Evolutionary conservation across 2,888 invertebrate species (phyloP).

Genomic region (Philereme transversata): DNA sequence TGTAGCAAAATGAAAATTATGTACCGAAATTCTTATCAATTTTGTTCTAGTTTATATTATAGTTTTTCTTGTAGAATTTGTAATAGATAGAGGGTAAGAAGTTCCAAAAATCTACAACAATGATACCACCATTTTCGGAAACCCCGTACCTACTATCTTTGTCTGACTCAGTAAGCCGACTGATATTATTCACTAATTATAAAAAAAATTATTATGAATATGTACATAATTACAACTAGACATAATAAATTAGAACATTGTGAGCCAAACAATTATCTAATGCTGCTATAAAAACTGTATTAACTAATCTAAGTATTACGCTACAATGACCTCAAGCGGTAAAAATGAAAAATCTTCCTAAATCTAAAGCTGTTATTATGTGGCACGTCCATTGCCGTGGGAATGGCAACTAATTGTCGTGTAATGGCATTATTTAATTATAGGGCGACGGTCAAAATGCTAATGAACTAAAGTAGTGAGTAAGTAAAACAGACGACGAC

Average conservation of each 20-base stretch:
- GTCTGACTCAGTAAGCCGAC: too few relatives aligned
- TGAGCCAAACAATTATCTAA: background rate
- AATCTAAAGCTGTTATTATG: conserved; percentile 52
- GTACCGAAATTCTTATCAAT: too few relatives aligned
- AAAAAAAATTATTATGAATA: too few relatives aligned
- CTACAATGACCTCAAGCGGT: conserved; percentile 34
- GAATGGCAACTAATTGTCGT: conserved; percentile 59
- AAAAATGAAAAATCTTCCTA: conserved; percentile 36
- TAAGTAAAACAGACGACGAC: background rate
- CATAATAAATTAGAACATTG: background rate
- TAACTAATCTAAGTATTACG: conserved; percentile 22
- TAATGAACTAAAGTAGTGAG: conserved; percentile 40
- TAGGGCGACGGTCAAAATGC: conserved; percentile 63
- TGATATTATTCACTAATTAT: too few relatives aligned
- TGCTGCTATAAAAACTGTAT: conserved; percentile 2
- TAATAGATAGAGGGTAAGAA: too few relatives aligned
- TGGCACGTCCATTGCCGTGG: conserved; percentile 57
- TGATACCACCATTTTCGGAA: too few relatives aligned
- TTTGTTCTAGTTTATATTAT: too few relatives aligned
- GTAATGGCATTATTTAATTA: conserved; percentile 69
- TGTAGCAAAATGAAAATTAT: too few relatives aligned
- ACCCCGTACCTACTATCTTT: too few relatives aligned
- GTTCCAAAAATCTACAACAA: too few relatives aligned
- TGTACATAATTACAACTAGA: background rate
- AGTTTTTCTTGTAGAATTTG: too few relatives aligned